Base-by-base conservation (phyloP, 2,888 invertebrate genomes). In the Plagodis pulveraria region DNA sequence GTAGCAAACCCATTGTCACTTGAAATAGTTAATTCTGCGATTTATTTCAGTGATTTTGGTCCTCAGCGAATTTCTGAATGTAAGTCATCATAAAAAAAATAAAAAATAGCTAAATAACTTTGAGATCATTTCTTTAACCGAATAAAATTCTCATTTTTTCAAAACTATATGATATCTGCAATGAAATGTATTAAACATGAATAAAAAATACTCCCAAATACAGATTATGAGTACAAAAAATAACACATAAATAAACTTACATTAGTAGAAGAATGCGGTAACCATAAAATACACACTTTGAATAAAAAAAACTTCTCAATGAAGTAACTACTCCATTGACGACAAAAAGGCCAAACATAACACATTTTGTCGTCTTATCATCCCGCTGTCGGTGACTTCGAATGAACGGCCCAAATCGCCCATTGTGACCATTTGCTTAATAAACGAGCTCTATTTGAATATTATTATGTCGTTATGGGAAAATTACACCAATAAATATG, bases 361-460 rank as follows among this genome's bases (percentile, higher is more conserved):
- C 56, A 56, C 56, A 56, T 59, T 55, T 59, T 55, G 55, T 59
- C 36, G 46, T 46, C 50, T 56, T 45, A 56, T 60, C 55, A 42
- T 11, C 7, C 22, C 33, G 47, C 41, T 34, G 60, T 33, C 52
- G 44, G 57, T 60, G 50, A 57, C 45, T 57, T 40, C 22, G 45
- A 55, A 55, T 52, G 36, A 49, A 55, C 53, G 22, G 44, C 7
- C 44, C 34, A 41, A 56, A 53, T 58, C 35, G 22, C 32, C 54
- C 43, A 63, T 58, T 56, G 53, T 52, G 22, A 51, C 34, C 56
- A 62, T 65, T 61, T 61, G 47, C 50, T 11, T 54, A 58, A 65
- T 58, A 65, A 65, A 65, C 53, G 58, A 53, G 43, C 40, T 40
- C 53, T 42, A 65, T 65, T 65, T 65, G 61, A 65, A 65, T 65